Conservation (phyloP, 2,888 invertebrate species). For the Heliconius ethilla region DNA sequence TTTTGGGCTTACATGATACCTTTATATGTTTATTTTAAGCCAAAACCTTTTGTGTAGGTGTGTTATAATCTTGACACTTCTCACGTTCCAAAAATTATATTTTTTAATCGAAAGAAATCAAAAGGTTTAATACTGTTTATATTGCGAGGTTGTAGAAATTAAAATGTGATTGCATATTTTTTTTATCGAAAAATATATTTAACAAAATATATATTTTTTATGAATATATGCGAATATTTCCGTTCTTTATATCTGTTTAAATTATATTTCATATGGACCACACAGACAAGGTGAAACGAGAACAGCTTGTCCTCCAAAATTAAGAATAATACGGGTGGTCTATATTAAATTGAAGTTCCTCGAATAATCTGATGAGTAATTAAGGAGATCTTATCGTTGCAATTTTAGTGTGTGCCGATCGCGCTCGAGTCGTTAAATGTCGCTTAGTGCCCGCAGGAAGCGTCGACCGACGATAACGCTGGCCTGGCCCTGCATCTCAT, state of each 20-base stretch:
- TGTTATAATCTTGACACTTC: too few relatives aligned
- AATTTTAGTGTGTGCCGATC: constrained; percentile 32
- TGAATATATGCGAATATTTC: too few relatives aligned
- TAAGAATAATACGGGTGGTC: constrained; percentile 20
- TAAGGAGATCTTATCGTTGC: constrained; percentile 22
- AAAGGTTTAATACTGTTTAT: too few relatives aligned
- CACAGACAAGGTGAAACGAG: constrained; percentile 4
- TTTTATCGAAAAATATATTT: too few relatives aligned
- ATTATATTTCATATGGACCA: neutral
- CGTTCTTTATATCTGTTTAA: neutral
- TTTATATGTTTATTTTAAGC: too few relatives aligned
- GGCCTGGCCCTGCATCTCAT: neutral
- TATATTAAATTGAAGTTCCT: constrained; percentile 21
- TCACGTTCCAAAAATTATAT: too few relatives aligned
- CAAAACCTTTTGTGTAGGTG: too few relatives aligned
- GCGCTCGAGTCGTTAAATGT: constrained; percentile 46
- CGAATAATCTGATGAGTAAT: constrained; percentile 25
- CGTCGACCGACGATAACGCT: constrained; percentile 19
- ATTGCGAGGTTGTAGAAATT: neutral
- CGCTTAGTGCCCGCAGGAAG: constrained; percentile 45
- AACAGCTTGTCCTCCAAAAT: constrained; percentile 21
- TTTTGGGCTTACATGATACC: neutral
- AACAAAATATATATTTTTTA: neutral
- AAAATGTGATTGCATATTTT: neutral
- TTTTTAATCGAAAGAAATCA: too few relatives aligned